Percentiles rank a stretch among this genome's conserved stretches.
These are phyloP conservation scores for Thamnophis sirtalis DNA, from an alignment of 2,113 vertebrate species.

Conservation along the genomic window DNA sequence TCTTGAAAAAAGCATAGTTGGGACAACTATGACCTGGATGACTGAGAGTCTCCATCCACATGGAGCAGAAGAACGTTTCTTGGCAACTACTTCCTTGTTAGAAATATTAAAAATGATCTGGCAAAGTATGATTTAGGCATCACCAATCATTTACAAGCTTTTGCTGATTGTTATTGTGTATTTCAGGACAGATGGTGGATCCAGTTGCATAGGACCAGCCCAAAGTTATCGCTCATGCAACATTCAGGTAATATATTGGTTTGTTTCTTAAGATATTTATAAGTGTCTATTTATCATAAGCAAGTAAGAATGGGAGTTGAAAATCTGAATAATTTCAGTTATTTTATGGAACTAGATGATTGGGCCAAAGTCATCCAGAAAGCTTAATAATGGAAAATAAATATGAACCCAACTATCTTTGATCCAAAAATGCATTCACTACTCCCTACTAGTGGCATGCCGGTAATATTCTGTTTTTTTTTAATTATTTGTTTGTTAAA, in stretches of 20 bases:
- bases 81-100: neutral
- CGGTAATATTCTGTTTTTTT: neutral
- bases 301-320: neutral
- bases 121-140: neutral
- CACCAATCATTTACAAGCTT: neutral
- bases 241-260: conserved; percentile 75
- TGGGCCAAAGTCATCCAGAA: neutral
- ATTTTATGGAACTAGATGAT: neutral
- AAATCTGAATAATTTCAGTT: neutral
- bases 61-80: neutral
- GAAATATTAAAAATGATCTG: neutral
- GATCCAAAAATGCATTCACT: neutral
- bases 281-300: neutral
- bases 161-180: conserved; percentile 1
- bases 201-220: conserved; percentile 83
- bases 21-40: too few species aligned
- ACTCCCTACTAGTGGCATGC: neutral
- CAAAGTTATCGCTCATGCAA: conserved; percentile 83
- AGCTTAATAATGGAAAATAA: neutral
- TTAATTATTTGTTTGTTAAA: neutral
- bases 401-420: neutral
- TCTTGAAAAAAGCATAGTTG: too few species aligned
- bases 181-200: conserved; percentile 80
- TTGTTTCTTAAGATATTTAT: neutral
- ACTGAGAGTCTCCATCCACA: too few species aligned